phyloP scores from a whole-genome alignment of 2,797 vertebrate species.

The Falco columbarius region DNA sequence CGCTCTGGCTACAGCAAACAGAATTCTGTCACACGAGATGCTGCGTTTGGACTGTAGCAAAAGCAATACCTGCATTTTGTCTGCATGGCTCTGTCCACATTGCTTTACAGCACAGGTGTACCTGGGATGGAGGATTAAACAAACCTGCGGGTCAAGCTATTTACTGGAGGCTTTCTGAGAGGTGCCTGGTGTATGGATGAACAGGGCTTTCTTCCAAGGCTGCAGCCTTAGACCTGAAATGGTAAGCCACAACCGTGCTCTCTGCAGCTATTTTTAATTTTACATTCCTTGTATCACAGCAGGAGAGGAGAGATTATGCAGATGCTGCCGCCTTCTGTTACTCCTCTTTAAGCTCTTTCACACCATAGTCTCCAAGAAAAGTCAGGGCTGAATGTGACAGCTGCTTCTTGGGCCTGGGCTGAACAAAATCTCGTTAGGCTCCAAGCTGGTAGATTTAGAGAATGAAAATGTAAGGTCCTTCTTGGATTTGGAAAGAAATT shows the following conservation, averaged over 20 bases:
- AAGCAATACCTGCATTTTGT: not conserved
- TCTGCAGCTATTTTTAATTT: not conserved
- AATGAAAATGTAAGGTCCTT: not conserved
- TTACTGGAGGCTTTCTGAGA: not conserved
- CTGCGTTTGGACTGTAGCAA: not conserved
- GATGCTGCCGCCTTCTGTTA: not conserved
- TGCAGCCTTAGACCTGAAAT: not conserved
- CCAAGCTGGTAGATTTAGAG: not conserved
- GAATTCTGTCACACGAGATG: not conserved
- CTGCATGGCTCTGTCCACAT: not conserved
- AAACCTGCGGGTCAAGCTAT: not conserved
- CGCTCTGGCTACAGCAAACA: not conserved
- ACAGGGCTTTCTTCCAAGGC: not conserved
- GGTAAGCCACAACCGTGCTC: not conserved
- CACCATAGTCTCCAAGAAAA: not conserved
- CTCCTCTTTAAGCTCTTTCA: not conserved
- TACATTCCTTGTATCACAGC: not conserved
- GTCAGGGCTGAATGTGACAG: not conserved
- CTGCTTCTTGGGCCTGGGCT: not conserved
- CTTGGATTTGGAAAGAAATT: not conserved
- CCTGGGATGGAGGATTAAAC: not conserved
- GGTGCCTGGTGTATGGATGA: not conserved
- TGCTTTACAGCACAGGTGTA: not conserved
- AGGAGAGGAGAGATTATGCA: not conserved
- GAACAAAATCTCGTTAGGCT: not conserved